Base-by-base conservation (phyloP, 1,140 invertebrate species). In the Aporrectodea caliginosa region DNA sequence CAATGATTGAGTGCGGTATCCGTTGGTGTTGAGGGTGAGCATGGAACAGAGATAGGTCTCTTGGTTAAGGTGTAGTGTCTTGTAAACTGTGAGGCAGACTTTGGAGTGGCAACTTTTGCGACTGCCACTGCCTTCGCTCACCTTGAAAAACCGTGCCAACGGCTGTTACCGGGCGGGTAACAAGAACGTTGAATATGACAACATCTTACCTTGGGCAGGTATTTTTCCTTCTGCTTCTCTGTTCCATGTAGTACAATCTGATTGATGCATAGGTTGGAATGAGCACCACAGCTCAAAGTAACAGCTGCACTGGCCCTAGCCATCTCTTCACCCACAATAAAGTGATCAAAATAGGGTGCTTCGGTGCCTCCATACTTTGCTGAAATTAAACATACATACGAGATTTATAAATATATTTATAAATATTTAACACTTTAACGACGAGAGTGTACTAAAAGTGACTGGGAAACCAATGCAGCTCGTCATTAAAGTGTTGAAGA, bases 181-280 rank as follows among this genome's bases (percentile, higher is more conserved):
- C n/a, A n/a, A n/a, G n/a, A n/a, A n/a, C n/a, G n/a, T n/a, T n/a
- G n/a, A n/a, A n/a, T n/a, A n/a, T n/a, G n/a, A n/a, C n/a, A n/a
- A n/a, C n/a, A n/a, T n/a, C 29, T 74, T 33, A 95, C 94, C 89
- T 96, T 96, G 22, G 95, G 95, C 72, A 98, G 89, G 88, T 97
- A 98, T 89, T 96, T 97, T 2, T 91, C 88, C 86, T 98, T 99
- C 87, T 99, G 97, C 84, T 94, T 92, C 81, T 94, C 92, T 72
- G 91, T 97, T 33, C 95, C 98, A 89, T 99, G 96, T 84, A 95
- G 90, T 76, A 94, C 92, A 81, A 99, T 94, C 89, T 99, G 98
- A 90, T 99, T 99, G 0, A 99, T 88, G 88, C 98, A 99, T 0
- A 99, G 90, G 89, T 99, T 99, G 1, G 98, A 98, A 89, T 99